Evolutionary conservation across 2,113 vertebrate species (phyloP).

Genomic region (Noctilio leporinus): DNA sequence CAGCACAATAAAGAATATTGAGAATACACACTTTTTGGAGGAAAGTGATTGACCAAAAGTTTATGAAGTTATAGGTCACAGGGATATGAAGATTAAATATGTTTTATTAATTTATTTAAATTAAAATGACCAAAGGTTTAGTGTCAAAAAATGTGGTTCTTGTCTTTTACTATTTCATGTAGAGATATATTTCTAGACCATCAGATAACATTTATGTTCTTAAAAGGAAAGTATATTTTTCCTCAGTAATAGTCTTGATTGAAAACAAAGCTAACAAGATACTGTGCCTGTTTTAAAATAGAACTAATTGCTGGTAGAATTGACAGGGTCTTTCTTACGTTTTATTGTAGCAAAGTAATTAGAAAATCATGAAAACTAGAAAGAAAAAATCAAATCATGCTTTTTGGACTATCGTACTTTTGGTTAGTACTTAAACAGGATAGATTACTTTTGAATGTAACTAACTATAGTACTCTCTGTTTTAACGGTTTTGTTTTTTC

Average conservation of each 20-base stretch:
- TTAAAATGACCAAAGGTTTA: not conserved
- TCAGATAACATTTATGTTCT: not conserved
- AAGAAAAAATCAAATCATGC: not conserved
- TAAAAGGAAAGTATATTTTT: conserved; percentile 7
- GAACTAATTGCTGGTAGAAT: not conserved
- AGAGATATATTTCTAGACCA: not conserved
- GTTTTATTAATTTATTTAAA: not conserved
- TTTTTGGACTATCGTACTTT: not conserved
- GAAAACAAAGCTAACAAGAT: not conserved
- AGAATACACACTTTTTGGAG: not conserved
- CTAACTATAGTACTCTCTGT: not conserved
- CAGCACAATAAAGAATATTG: not conserved
- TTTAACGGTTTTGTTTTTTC: not conserved
- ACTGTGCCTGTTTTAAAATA: not conserved
- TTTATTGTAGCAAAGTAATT: not conserved
- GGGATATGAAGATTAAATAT: not conserved
- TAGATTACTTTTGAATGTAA: not conserved
- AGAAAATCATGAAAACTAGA: not conserved
- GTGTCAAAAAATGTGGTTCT: not conserved
- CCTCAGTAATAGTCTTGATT: not conserved
- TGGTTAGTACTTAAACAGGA: not conserved
- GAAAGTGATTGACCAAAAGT: not conserved
- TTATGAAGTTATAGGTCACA: not conserved
- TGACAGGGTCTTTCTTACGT: not conserved
- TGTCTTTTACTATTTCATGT: not conserved